Evolutionary conservation across 2,888 invertebrate species (phyloP).

Genomic region (Pollenia angustigena): DNA sequence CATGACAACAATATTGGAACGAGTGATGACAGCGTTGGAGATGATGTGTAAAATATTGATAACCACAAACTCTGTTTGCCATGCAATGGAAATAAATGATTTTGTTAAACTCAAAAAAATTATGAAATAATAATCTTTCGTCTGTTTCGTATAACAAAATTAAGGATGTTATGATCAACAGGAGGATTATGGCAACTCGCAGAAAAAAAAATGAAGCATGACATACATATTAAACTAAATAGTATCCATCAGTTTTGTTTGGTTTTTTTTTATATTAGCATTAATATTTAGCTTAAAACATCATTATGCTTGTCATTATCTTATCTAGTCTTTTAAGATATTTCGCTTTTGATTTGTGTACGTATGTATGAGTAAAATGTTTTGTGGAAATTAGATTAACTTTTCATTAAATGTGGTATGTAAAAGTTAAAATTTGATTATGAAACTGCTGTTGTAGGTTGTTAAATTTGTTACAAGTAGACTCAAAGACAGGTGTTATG

Average conservation of each 20-base stretch:
- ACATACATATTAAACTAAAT: slow-evolving; percentile 52
- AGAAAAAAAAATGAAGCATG: slow-evolving; percentile 10
- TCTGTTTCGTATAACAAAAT: slow-evolving; percentile 33
- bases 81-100: slow-evolving; percentile 44
- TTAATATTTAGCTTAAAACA: slow-evolving; percentile 14
- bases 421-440: slow-evolving; percentile 67
- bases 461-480: not conserved
- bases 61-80: slow-evolving; percentile 12
- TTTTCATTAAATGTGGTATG: slow-evolving; percentile 49
- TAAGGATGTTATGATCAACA: slow-evolving; percentile 62
- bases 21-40: not conserved
- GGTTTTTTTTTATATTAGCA: not conserved
- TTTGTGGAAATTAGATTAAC: slow-evolving; percentile 53
- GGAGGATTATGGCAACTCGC: slow-evolving; percentile 56
- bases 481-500: slow-evolving; percentile 44
- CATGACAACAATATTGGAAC: not conserved
- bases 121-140: slow-evolving; percentile 62
- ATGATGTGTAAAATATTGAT: slow-evolving; percentile 22
- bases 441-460: slow-evolving; percentile 11
- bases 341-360: not conserved
- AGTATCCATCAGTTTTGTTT: slow-evolving; percentile 32
- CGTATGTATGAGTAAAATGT: not conserved
- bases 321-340: not conserved
- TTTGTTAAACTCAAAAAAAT: slow-evolving; percentile 64
- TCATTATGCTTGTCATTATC: not conserved